Percentiles rank a stretch among this genome's conserved stretches.
These are phyloP conservation scores for Archaeoteleia sp. DNA, from an alignment of 2,888 invertebrate genomes.

Conservation along the genomic window DNA sequence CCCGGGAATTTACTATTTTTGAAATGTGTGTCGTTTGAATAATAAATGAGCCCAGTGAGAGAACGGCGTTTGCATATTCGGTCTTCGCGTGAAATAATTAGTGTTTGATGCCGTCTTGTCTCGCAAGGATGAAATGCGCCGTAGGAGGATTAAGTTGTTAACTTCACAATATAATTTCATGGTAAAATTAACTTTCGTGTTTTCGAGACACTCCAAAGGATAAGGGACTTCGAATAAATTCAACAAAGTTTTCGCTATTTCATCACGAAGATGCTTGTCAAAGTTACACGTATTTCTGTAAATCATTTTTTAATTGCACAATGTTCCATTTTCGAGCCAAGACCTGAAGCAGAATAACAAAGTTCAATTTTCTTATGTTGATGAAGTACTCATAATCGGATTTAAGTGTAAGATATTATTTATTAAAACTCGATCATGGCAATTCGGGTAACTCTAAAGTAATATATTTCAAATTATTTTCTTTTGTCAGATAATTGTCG, in stretches of 20 bases:
- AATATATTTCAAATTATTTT: too few species aligned
- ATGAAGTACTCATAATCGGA: too few species aligned
- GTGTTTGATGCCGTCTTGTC: constrained; percentile 36
- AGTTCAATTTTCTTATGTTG: constrained; percentile 1
- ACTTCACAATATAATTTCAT: constrained; percentile 33
- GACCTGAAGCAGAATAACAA: neutral
- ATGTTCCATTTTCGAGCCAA: constrained; percentile 1
- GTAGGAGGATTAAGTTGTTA: constrained; percentile 40
- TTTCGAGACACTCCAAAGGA: constrained; percentile 30
- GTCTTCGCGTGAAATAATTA: constrained; percentile 36
- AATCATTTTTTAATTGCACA: constrained; percentile 28
- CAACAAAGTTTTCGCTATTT: constrained; percentile 30
- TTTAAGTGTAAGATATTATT: too few species aligned
- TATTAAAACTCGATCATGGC: too few species aligned
- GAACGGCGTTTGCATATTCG: too few species aligned
- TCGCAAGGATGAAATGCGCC: constrained; percentile 23
- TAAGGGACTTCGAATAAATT: constrained; percentile 32
- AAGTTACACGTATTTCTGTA: constrained; percentile 27
- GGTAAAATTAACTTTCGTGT: constrained; percentile 40
- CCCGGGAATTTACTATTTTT: too few species aligned
- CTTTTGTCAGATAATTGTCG: too few species aligned
- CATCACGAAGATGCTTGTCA: constrained; percentile 24
- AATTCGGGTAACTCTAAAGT: too few species aligned
- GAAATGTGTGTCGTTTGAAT: too few species aligned
- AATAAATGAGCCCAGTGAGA: too few species aligned